Conservation (phyloP, 2,797 vertebrate genomes). For the Fistularia tabacaria region DNA sequence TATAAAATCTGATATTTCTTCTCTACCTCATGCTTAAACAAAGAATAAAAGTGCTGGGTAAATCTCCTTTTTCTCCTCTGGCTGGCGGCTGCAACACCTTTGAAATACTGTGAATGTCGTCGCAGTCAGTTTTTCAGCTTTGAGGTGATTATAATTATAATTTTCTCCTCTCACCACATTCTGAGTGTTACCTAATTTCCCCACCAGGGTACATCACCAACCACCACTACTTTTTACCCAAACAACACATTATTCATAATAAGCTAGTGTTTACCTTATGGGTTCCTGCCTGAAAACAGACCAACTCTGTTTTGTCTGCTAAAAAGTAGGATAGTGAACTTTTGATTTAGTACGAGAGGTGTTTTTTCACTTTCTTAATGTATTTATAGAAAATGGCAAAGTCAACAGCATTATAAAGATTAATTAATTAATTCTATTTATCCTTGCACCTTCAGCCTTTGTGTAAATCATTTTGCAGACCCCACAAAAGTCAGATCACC, state of each 20-base stretch:
- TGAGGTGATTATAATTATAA: constrained; percentile 27
- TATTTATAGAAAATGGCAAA: not conserved
- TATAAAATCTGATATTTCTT: too few species aligned
- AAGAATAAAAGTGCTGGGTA: not conserved
- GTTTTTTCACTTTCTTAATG: not conserved
- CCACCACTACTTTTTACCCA: too few species aligned
- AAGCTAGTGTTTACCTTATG: not conserved
- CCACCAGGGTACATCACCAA: constrained; percentile 1
- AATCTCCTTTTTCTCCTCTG: constrained; percentile 11
- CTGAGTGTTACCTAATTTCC: constrained; percentile 26
- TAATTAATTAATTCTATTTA: not conserved
- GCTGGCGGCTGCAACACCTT: not conserved
- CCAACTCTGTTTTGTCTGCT: too few species aligned
- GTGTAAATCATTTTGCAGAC: too few species aligned
- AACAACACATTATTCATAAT: too few species aligned
- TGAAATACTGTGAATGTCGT: constrained; percentile 6
- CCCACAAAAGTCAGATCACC: too few species aligned
- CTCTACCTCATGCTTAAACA: too few species aligned
- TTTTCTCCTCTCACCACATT: constrained; percentile 26
- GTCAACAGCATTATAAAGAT: not conserved
- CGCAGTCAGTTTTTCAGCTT: constrained; percentile 13
- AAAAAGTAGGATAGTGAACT: too few species aligned
- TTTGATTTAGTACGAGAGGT: not conserved
- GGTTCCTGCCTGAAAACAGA: not conserved
- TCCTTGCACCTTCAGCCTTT: too few species aligned